Evolutionary conservation across 2,888 invertebrate genomes (phyloP), one percentile per base, ranked within the genome.

Genomic region (Conops quadrifasciatus): DNA sequence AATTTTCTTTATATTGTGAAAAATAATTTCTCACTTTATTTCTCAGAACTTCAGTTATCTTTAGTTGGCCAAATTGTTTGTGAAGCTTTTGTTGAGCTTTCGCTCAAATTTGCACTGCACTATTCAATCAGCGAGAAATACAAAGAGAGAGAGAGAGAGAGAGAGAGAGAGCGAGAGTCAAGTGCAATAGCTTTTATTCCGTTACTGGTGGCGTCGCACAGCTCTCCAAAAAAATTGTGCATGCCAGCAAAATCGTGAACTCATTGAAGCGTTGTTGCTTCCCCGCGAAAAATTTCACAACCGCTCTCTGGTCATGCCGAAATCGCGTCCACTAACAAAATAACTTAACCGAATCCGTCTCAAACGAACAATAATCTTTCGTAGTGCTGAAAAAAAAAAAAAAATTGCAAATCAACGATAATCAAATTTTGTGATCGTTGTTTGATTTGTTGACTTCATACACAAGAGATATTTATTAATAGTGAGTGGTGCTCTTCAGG

Each of bases 281-380:
- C 56, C 24, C 66, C 66, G 36, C 5, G 16, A 59, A 47, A 65
- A 65, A 65, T 47, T 11, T 11, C 28, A 28, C 28, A 47, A 21
- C 19, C 43, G n/a, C 62, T 43, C 16, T 21, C 30, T 19, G 62
- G 4, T 19, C 43, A 2, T 45, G 15, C 43, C 13, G 43, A 13
- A 62, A 62, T 21, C 56, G 19, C 45, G 19, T 56, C 36, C n/a
- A 21, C 45, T 21, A 53, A 36, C n/a, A 45, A 59, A 43, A 60
- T 62, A 67, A 24, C 16, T 66, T 36, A 60, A 64, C 28, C 74
- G 24, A 74, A 72, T 75, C 75, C 75, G 75, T 75, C 75, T 75
- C 63, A 71, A 68, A 19, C 36, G 24, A 71, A 75, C 75, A 75
- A 75, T 75, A 75, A 75, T 74, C 71, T 75, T 45, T 26, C 30